Percentiles rank a stretch among this genome's conserved stretches.
Evolutionary conservation across 2,888 invertebrate species (phyloP).

Genomic region (Drosophila formosana): DNA sequence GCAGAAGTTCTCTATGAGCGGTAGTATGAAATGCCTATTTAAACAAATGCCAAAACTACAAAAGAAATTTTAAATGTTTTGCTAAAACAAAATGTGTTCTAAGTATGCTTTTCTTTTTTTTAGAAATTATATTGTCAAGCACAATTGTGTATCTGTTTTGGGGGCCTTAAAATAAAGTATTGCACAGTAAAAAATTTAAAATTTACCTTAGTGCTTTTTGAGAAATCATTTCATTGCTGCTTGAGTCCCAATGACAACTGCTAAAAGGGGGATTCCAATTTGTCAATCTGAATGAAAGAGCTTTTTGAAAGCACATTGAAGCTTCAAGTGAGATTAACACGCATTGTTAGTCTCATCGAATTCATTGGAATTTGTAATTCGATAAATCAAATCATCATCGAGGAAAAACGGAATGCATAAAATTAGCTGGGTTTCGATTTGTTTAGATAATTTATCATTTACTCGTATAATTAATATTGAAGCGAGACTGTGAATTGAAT

Average conservation of each 20-base stretch:
- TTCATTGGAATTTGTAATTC: not conserved
- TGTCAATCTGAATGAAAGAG: slow-evolving; percentile 2
- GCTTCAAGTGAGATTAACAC: not conserved
- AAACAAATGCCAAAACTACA: slow-evolving; percentile 24
- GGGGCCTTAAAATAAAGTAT: slow-evolving; percentile 2
- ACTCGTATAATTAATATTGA: slow-evolving; percentile 41
- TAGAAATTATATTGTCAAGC: slow-evolving; percentile 84
- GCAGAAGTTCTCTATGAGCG: slow-evolving; percentile 35
- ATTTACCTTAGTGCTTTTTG: slow-evolving; percentile 8
- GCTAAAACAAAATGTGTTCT: slow-evolving; percentile 17
- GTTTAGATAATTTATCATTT: slow-evolving; percentile 1
- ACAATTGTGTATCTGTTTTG: slow-evolving; percentile 59
- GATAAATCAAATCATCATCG: slow-evolving; percentile 5
- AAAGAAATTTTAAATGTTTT: not conserved
- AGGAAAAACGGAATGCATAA: not conserved
- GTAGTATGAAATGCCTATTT: slow-evolving; percentile 20
- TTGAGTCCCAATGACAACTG: slow-evolving; percentile 1
- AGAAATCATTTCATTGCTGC: slow-evolving; percentile 12
- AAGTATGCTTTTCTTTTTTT: slow-evolving; percentile 34
- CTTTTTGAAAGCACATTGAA: slow-evolving; percentile 5
- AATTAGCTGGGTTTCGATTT: slow-evolving; percentile 4
- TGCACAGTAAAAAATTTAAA: not conserved
- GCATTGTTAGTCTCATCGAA: not conserved
- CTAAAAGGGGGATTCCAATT: slow-evolving; percentile 4
- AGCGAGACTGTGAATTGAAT: slow-evolving; percentile 63